phyloP scores from a whole-genome alignment of 2,113 vertebrate genomes.

The Cynopterus brachyotis region DNA sequence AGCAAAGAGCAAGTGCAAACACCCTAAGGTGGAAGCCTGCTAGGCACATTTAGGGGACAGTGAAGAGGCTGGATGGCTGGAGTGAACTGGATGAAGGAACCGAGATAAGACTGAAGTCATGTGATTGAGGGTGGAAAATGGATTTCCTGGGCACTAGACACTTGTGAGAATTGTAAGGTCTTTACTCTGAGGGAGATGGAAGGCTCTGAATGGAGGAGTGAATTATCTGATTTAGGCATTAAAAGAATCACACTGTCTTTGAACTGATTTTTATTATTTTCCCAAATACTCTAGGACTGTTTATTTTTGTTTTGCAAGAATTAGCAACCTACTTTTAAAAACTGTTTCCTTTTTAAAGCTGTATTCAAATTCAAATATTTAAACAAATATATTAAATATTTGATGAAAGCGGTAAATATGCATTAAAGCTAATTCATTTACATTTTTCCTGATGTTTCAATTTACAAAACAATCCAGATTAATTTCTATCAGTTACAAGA shows the following conservation, averaged over 20 bases:
- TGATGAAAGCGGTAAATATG: neutral
- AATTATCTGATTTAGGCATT: neutral
- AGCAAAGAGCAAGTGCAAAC: neutral
- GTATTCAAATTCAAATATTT: constrained; percentile 3
- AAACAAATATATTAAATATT: constrained; percentile 21
- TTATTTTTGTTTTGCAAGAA: constrained; percentile 15
- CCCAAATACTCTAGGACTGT: neutral
- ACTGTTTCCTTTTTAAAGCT: neutral
- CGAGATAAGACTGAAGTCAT: too few species aligned
- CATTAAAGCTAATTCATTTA: neutral
- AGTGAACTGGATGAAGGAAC: too few species aligned
- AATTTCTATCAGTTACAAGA: neutral
- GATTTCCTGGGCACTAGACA: neutral
- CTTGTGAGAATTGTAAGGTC: too few species aligned
- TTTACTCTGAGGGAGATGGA: neutral
- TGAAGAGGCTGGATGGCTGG: fast-evolving
- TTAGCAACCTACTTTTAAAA: neutral
- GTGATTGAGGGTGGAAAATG: too few species aligned
- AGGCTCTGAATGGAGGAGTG: neutral
- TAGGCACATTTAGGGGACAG: neutral
- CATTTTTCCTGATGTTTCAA: neutral
- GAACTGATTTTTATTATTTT: neutral
- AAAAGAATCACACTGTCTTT: neutral
- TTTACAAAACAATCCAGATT: neutral
- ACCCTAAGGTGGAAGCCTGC: neutral